Evolutionary conservation across 2,113 vertebrate species (phyloP), one percentile per base, ranked within the genome.

Genomic region (human): DNA sequence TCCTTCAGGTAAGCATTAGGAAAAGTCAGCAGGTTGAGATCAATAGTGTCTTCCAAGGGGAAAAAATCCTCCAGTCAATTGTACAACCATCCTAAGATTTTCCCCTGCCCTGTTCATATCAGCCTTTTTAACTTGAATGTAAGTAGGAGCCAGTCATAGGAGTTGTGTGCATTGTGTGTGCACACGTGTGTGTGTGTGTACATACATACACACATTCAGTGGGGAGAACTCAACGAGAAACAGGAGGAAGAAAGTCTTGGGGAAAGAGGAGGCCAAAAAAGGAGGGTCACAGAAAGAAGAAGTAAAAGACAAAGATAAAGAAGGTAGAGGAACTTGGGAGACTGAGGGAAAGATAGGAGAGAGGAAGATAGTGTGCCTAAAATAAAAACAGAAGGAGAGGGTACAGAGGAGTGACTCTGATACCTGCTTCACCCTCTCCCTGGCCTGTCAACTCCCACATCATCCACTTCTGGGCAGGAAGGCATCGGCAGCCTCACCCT

Each of bases 401-500:
- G 8, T 55, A 13, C 2, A 64, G 35, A 35, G 16, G 6, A 4
- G 8, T 3, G 20, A 55, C 45, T 27, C 17, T 66, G 16, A 8
- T 10, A 16, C 2, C 40, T 22, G 10, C 68, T 68, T 25, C 8
- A 20, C 9, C 72, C 55, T 66, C 25, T 18, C 50, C 13, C 25
- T 18, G 30, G 32, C 1, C 40, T 50, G 3, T 45, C 27, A 55
- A 16, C 78, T 81, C 23, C 12, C 2, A 12, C 13, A n/a, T 88
- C 32, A 13, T 13, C 35, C 32, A 20, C 30, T 0, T 1, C 30
- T 4, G 48, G 27, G 16, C 13, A 23, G 32, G 68, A 90, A 27
- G 75, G 16, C 1, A 64, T 30, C 0, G 0, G 12, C 2, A 23
- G n/a, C 32, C 61, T 22, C 2, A 17, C 3, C 1, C 9, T 35